These are phyloP conservation scores for Aurelia coerulea DNA, from an alignment of 30 jellyfish, hydroid and myxozoan species.

Conservation along the genomic window DNA sequence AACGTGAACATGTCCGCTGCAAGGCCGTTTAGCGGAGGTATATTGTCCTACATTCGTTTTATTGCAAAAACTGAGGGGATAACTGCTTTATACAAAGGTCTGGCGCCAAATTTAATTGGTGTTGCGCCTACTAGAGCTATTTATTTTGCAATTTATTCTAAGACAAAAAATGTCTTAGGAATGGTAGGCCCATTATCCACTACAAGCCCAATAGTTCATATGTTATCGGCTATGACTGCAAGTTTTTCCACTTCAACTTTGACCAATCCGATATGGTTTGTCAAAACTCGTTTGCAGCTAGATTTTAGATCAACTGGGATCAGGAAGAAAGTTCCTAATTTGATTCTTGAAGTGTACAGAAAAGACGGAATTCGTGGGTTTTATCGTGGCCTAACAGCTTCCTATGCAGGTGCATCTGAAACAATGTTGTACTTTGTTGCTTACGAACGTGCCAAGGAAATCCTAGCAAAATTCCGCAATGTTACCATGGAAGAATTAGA, in stretches of 20 bases:
- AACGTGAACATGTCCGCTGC: constrained; percentile 52
- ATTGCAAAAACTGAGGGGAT: constrained; percentile 94
- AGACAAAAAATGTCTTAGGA: constrained; percentile 69
- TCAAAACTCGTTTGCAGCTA: constrained; percentile 94
- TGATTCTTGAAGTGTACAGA: constrained; percentile 78
- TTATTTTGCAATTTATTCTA: constrained; percentile 90
- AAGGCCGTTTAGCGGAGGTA: constrained; percentile 80
- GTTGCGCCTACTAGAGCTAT: constrained; percentile 98
- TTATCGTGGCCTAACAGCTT: constrained; percentile 97
- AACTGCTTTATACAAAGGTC: constrained; percentile 87
- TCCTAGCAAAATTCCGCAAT: constrained; percentile 42
- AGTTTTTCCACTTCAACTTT: constrained; percentile 88
- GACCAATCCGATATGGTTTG: constrained; percentile 98
- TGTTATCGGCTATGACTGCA: constrained; percentile 93
- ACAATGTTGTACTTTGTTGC: constrained; percentile 90
- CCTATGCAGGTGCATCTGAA: constrained; percentile 96
- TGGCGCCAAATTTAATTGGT: constrained; percentile 93
- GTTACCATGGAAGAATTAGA: constrained; percentile 43
- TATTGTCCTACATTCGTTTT: constrained; percentile 73
- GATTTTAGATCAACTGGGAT: constrained; percentile 79
- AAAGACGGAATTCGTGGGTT: constrained; percentile 94
- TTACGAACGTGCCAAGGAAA: constrained; percentile 82
- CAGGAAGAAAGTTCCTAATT: constrained; percentile 42
- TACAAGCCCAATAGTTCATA: constrained; percentile 83
- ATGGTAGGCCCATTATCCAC: constrained; percentile 58